A percentile compares a stretch with the other conserved stretches of the same genome.
These are phyloP conservation scores for Esox niger DNA, from an alignment of 2,113 vertebrate species.

Conservation along the genomic window DNA sequence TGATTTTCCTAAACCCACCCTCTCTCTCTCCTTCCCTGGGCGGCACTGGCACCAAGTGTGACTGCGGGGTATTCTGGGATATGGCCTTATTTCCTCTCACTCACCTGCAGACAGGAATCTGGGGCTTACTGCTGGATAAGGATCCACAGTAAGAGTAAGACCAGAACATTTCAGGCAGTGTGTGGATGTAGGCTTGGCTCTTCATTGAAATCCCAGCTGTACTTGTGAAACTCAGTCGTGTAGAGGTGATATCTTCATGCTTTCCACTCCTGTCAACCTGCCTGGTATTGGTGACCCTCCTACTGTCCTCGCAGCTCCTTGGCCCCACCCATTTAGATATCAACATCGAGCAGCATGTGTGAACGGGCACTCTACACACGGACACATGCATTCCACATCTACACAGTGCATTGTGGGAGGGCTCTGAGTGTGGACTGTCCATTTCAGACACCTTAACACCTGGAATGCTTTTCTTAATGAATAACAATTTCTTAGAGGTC, in stretches of 20 bases:
- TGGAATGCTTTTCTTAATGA: conserved; percentile 63
- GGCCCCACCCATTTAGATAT: not conserved
- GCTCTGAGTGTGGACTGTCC: conserved; percentile 17
- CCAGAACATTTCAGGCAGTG: not conserved
- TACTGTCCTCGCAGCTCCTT: not conserved
- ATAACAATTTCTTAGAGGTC: conserved; percentile 52
- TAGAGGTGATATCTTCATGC: not conserved
- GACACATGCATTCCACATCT: conserved; percentile 20
- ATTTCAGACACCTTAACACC: conserved; percentile 45
- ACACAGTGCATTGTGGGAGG: conserved; percentile 15
- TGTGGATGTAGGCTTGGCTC: not conserved
- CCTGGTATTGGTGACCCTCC: too few species aligned
- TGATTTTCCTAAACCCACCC: conserved; percentile 16
- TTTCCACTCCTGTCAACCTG: not conserved
- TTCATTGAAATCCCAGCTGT: not conserved
- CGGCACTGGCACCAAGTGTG: not conserved
- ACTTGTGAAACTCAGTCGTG: not conserved
- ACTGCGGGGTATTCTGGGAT: not conserved
- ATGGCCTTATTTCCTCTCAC: not conserved
- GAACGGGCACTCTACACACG: not conserved
- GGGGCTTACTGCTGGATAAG: conserved; percentile 1
- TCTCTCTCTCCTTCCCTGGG: not conserved
- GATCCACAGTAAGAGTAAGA: too few species aligned
- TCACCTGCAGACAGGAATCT: conserved; percentile 28
- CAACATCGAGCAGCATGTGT: not conserved